Percentiles rank a stretch among this genome's conserved stretches.
Evolutionary conservation across 2,888 invertebrate species (phyloP).

Genomic region (Andricus curvator): DNA sequence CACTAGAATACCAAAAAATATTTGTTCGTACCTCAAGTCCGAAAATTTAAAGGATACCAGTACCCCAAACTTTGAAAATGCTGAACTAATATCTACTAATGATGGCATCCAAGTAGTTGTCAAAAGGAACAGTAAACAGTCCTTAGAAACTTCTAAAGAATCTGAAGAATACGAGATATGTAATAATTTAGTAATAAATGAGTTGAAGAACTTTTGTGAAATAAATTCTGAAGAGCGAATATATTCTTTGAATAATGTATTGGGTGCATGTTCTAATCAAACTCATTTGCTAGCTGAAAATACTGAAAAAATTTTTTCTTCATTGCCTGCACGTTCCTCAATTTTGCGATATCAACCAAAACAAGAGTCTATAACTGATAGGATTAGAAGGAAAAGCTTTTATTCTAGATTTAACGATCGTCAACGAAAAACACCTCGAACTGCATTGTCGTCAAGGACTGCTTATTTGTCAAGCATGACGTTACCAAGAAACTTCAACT

Average conservation of each 20-base stretch:
- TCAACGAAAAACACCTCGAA: constrained; percentile 85
- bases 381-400: constrained; percentile 93
- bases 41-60: not conserved
- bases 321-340: constrained; percentile 73
- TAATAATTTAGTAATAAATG: not conserved
- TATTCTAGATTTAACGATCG: constrained; percentile 93
- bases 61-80: not conserved
- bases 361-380: constrained; percentile 89
- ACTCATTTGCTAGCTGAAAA: not conserved
- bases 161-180: not conserved
- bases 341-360: constrained; percentile 64
- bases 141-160: not conserved
- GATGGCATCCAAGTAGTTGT: no score
- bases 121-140: no score
- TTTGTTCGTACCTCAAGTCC: not conserved
- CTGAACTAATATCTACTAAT: no score
- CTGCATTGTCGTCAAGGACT: constrained; percentile 69
- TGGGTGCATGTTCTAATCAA: not conserved
- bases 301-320: constrained; percentile 76
- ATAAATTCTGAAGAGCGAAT: no score
- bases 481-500: constrained; percentile 77
- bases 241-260: no score
- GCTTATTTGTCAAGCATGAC: constrained; percentile 62
- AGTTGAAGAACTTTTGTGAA: no score
- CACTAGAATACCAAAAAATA: no score